Percentiles rank a stretch among this genome's conserved stretches.
Conservation (phyloP, 2,888 invertebrate genomes). For the Matsumyia berberina region DNA sequence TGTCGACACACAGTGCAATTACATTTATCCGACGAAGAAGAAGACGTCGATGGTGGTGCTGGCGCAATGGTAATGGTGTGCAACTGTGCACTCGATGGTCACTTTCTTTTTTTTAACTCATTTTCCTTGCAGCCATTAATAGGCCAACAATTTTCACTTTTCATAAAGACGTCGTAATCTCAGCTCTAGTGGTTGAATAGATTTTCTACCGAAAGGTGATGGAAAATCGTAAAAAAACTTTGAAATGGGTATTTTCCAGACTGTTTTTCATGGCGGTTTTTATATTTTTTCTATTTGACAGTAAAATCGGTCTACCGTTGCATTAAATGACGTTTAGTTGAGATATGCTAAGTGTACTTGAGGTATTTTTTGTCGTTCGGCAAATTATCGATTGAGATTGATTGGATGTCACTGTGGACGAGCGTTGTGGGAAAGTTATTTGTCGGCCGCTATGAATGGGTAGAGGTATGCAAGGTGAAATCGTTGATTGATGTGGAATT, state of each 20-base stretch:
- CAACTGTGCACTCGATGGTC: constrained; percentile 36
- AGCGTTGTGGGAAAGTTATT: constrained; percentile 44
- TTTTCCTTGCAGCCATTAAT: constrained; percentile 45
- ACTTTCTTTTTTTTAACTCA: constrained; percentile 62
- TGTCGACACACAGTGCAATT: constrained; percentile 56
- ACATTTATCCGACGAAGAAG: background rate
- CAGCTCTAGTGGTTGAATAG: background rate
- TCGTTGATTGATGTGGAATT: background rate
- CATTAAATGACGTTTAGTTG: constrained; percentile 29
- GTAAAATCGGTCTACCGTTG: constrained; percentile 25
- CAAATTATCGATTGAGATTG: constrained; percentile 32
- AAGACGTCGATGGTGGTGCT: background rate
- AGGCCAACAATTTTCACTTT: constrained; percentile 72
- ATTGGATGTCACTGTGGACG: constrained; percentile 22
- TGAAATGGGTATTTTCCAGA: constrained; percentile 4
- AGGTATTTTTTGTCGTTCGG: background rate
- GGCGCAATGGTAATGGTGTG: constrained; percentile 22
- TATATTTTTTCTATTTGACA: no score
- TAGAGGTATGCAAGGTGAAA: constrained; percentile 16
- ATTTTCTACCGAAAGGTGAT: constrained; percentile 37
- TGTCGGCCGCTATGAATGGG: background rate
- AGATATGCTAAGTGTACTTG: constrained; percentile 13
- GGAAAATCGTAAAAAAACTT: constrained; percentile 35
- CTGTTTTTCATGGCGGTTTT: constrained; percentile 21
- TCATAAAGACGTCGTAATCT: constrained; percentile 42